Evolutionary conservation across 2,888 invertebrate genomes (phyloP), one percentile per base, ranked within the genome.

Genomic region (Andrena bicolor): DNA sequence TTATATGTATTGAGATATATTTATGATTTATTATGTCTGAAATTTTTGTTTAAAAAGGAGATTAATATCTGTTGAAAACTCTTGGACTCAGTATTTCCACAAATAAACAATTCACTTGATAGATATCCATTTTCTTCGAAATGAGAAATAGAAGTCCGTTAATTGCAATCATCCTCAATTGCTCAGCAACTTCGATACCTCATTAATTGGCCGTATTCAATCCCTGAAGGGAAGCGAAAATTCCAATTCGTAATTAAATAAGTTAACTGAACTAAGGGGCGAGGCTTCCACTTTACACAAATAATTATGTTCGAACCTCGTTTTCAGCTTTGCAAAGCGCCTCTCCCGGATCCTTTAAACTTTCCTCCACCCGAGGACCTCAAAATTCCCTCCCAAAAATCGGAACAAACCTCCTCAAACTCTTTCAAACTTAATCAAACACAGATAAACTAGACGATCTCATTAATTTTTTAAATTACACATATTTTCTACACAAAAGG

Each of bases 191-290:
- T 69, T 69, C 26, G 35, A 41, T 56, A 69, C 41, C 56, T 8
- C 56, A 28, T 69, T 69, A 69, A 69, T 69, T 69, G 26, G 69
- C 10, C 2, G 7, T 28, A 69, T 69, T 69, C 69, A 58, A 28
- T 2, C 28, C 10, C 41, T 35, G 41, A 41, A 41, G 56, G 41
- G 26, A 10, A n/a, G n/a, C 2, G 41, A 58, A 56, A 26, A 41
- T 69, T 58, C n/a, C 41, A 26, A 69, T 69, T 69, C 41, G 69
- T 41, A 69, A 69, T 69, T 58, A 56, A 69, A 58, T 41, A 69
- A 69, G 71, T 61, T 61, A 28, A 30, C 49, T 60, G 10, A 61
- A 5, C 13, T 20, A 13, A 13, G 35, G 20, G 41, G 13, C 58
- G 56, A 20, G 28, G 51, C 69, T 69, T 32, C 3, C 69, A 16